These are phyloP conservation scores for Holacanthella duospinosa DNA, from an alignment of 2,888 invertebrate genomes.

Conservation along the genomic window DNA sequence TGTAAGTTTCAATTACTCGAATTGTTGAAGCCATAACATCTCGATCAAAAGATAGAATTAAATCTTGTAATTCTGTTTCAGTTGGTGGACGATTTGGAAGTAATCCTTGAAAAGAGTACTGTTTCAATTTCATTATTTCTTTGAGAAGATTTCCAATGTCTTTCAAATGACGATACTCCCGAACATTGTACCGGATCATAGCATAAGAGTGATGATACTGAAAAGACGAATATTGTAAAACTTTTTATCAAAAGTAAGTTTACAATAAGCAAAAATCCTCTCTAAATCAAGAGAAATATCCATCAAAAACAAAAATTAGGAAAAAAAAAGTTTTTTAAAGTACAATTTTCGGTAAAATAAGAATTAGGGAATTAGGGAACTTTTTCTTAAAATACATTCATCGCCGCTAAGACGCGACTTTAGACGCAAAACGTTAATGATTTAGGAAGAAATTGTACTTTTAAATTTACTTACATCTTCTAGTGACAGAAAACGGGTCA, in stretches of 20 bases:
- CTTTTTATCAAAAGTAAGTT: neutral
- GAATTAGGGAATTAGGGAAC: slow-evolving; percentile 1
- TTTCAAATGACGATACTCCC: slow-evolving; percentile 31
- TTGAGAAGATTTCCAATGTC: slow-evolving; percentile 24
- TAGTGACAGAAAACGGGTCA: slow-evolving; percentile 18
- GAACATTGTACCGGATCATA: slow-evolving; percentile 34
- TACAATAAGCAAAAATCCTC: neutral
- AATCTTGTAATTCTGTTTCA: slow-evolving; percentile 24
- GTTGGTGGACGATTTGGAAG: slow-evolving; percentile 17
- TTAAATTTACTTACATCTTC: slow-evolving; percentile 23
- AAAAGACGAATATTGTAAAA: too few relatives aligned
- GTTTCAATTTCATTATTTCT: slow-evolving; percentile 10
- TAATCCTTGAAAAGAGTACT: slow-evolving; percentile 22
- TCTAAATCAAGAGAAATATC: neutral
- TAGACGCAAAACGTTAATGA: neutral
- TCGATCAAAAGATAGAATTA: slow-evolving; percentile 29
- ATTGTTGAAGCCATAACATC: slow-evolving; percentile 20
- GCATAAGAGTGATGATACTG: slow-evolving; percentile 35
- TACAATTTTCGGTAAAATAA: too few relatives aligned
- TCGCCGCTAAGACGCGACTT: too few relatives aligned
- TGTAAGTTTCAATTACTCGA: slow-evolving; percentile 18
- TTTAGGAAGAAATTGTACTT: too few relatives aligned
- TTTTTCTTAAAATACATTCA: too few relatives aligned
- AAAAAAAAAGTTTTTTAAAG: neutral
- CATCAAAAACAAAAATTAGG: neutral